Evolutionary conservation across 1,140 invertebrate genomes (phyloP).

Genomic region (Sarcophaga peregrina): DNA sequence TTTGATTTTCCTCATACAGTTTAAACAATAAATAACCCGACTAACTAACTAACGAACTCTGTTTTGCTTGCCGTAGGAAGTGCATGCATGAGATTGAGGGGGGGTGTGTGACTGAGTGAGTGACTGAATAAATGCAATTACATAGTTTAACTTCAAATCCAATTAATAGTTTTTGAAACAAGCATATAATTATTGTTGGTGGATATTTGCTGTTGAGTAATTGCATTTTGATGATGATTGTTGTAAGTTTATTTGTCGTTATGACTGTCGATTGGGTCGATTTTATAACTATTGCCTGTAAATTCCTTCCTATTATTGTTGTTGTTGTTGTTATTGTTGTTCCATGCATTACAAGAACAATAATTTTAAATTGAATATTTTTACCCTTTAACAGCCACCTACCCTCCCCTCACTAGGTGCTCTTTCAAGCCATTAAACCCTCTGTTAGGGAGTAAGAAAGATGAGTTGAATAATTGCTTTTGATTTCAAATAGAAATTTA

Average conservation of each 20-base stretch:
- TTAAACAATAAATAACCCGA: slow-evolving; percentile 38
- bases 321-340: no score
- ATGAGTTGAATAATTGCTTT: not conserved
- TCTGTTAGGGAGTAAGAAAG: not conserved
- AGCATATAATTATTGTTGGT: slow-evolving; percentile 43
- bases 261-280: no score
- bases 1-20: slow-evolving; percentile 36
- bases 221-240: slow-evolving; percentile 46
- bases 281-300: no score
- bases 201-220: slow-evolving; percentile 37
- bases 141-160: slow-evolving; percentile 33
- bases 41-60: no score
- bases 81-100: not conserved
- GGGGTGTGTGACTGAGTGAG: not conserved
- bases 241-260: no score
- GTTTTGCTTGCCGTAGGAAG: not conserved
- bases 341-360: not conserved
- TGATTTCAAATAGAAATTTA: not conserved
- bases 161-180: slow-evolving; percentile 47
- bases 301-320: no score
- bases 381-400: not conserved
- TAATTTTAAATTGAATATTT: not conserved
- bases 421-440: no score
- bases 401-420: no score
- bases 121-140: slow-evolving; percentile 12